Percentiles rank a stretch among this genome's conserved stretches.
Evolutionary conservation across 1,140 invertebrate genomes (phyloP).

Genomic region (Trachymyrmex cornetzi): DNA sequence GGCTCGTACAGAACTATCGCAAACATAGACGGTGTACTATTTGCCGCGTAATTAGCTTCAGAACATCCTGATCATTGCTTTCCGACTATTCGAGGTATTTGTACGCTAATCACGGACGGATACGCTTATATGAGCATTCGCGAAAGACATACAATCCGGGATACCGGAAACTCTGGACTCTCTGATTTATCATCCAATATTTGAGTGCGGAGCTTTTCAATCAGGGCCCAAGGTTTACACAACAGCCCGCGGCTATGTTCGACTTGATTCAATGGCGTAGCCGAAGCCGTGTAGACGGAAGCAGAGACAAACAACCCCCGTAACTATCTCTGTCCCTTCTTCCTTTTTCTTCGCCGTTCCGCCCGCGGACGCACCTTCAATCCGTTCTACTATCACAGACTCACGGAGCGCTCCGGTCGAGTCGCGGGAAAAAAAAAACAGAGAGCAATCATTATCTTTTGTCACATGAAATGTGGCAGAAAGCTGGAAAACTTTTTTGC

Average conservation of each 20-base stretch:
- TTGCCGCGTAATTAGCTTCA: conserved; percentile 63
- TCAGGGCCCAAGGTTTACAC: conserved; percentile 84
- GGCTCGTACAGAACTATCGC: conserved; percentile 49
- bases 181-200: conserved; percentile 86
- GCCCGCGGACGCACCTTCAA: conserved; percentile 44
- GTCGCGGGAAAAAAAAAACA: neutral
- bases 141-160: conserved; percentile 68
- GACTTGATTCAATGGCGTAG: conserved; percentile 82
- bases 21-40: conserved; percentile 51
- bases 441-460: conserved; percentile 56
- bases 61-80: conserved; percentile 63
- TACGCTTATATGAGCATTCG: conserved; percentile 63
- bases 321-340: conserved; percentile 78
- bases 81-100: conserved; percentile 62
- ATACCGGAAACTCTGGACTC: conserved; percentile 73
- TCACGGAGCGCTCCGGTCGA: conserved; percentile 10
- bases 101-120: conserved; percentile 62
- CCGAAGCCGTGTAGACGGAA: conserved; percentile 82
- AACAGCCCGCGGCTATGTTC: conserved; percentile 83
- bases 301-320: conserved; percentile 83
- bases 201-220: conserved; percentile 86
- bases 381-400: conserved; percentile 7
- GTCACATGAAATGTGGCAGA: conserved; percentile 64
- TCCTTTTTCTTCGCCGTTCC: conserved; percentile 66
- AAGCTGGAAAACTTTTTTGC: conserved; percentile 5